Evolutionary conservation across 2,797 vertebrate genomes (phyloP).

Genomic region (Periparus ater): DNA sequence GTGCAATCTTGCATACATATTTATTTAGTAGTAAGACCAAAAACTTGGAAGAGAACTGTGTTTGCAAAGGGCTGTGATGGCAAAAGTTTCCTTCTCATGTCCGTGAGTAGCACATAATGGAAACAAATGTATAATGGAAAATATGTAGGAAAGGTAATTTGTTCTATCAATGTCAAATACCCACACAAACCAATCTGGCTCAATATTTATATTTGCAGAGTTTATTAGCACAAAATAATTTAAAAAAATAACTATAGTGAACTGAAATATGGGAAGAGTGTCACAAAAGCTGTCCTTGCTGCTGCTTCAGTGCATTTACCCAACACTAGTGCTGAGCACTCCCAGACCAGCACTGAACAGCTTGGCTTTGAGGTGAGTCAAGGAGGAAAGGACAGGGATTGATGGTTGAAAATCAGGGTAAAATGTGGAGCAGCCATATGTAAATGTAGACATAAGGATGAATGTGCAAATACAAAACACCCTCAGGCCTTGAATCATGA

Average conservation of each 20-base stretch:
- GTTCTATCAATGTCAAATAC: not conserved
- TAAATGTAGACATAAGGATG: not conserved
- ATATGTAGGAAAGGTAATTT: not conserved
- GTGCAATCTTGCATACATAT: not conserved
- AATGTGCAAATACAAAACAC: not conserved
- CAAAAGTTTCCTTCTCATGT: not conserved
- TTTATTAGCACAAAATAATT: not conserved
- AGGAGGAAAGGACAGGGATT: not conserved
- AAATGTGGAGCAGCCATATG: not conserved
- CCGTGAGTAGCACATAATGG: not conserved
- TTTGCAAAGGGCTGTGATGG: conserved; percentile 29
- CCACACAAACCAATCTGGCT: not conserved
- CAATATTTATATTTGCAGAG: not conserved
- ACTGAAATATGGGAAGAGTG: not conserved
- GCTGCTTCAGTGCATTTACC: not conserved
- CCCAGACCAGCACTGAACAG: not conserved
- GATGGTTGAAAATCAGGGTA: not conserved
- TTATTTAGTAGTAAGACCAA: not conserved
- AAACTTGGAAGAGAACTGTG: not conserved
- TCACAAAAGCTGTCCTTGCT: not conserved
- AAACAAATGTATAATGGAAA: not conserved
- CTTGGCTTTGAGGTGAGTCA: not conserved
- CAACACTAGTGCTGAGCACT: not conserved
- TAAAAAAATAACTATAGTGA: not conserved
- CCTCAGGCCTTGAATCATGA: not conserved